These are phyloP conservation scores for Ommatoiulus sabulosus DNA, from an alignment of 2,888 invertebrate genomes.

Conservation along the genomic window DNA sequence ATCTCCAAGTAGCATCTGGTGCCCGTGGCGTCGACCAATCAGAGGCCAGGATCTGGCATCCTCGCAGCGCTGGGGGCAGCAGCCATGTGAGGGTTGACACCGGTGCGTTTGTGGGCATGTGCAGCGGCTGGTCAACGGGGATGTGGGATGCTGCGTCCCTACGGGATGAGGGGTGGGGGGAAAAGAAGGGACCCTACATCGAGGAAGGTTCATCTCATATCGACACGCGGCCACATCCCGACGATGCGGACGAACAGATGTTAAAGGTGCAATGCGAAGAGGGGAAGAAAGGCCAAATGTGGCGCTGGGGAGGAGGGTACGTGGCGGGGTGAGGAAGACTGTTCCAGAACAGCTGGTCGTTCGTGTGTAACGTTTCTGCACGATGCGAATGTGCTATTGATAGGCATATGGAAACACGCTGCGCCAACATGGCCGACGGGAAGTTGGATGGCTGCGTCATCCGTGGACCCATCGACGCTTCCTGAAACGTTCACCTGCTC, in stretches of 20 bases:
- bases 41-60: not conserved
- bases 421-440: conserved; percentile 25
- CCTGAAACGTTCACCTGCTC: not conserved
- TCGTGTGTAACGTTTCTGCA: conserved; percentile 29
- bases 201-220: conserved; percentile 50
- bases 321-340: not conserved
- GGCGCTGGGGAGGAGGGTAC: not conserved
- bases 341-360: not conserved
- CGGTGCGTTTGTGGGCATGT: conserved; percentile 47
- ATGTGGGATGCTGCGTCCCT: conserved; percentile 32
- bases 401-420: not conserved
- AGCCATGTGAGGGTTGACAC: conserved; percentile 19
- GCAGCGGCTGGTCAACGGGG: conserved; percentile 45
- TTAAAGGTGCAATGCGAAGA: conserved; percentile 23
- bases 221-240: conserved; percentile 18
- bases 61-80: conserved; percentile 21
- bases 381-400: not conserved
- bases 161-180: conserved; percentile 16
- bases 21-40: not conserved
- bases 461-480: not conserved
- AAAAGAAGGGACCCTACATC: conserved; percentile 4
- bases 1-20: not conserved
- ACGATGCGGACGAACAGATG: conserved; percentile 47
- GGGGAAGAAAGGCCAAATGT: not conserved
- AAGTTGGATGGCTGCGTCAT: not conserved